Base-by-base conservation (phyloP, 2,113 vertebrate genomes). In the Antigone vipio region DNA sequence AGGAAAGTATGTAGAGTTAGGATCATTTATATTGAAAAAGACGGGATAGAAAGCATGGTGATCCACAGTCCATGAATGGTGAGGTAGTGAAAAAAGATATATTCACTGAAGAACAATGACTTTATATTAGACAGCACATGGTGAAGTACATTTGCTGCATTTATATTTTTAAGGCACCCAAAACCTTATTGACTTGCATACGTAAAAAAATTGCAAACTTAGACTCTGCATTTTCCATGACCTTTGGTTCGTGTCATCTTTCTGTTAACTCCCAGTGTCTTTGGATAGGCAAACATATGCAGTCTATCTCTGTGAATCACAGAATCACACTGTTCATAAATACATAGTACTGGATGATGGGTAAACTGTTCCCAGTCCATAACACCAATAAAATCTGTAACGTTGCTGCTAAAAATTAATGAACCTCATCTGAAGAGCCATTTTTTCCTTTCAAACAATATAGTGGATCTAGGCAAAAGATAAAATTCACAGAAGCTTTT, bases 401-500 rank as follows among this genome's bases (percentile, higher is more conserved):
- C 9, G 60, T 34, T 42, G 30, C 63, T 62, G n/a, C 44, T 88
- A 52, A 84, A 83, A 81, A 66, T 47, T 67, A 86, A 71, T 56
- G 55, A 79, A 60, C 12, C 16, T 77, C 32, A 19, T 53, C 32
- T 4, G 4, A 94, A 85, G 38, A 83, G 12, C 10, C 38, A 4
- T 56, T 72, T 83, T 81, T 78, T 17, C 16, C 52, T 86, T 84
- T 80, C 34, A 47, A 67, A 88, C 47, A 92, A 53, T 88, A 35
- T 32, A 88, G 30, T 53, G 19, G 40, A 62, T 95, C 35, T 79
- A 90, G 64, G 50, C 24, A 76, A 93, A 94, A 96, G 68, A 79
- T 63, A 85, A 95, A 93, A 73, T 53, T 94, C 68, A 64, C 35
- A 77, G 87, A 96, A 94, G 84, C 66, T 85, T 97, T 88, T 92